phyloP scores from a whole-genome alignment of 1,140 invertebrate species.

The Drosophila saltans region DNA sequence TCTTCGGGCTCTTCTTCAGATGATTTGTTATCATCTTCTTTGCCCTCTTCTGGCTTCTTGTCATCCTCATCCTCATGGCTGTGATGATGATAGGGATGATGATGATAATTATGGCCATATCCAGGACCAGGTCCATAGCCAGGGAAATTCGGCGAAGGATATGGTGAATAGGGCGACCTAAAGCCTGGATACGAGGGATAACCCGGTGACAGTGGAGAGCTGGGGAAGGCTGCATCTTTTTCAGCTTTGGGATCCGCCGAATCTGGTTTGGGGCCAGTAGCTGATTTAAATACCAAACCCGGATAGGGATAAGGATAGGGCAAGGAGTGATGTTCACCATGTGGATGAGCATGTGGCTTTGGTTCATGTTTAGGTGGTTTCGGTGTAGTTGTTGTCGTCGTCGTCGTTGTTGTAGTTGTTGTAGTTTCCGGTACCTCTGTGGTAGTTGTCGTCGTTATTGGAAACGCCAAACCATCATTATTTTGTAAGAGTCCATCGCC shows the following conservation, averaged over 20 bases:
- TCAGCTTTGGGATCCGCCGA: background rate
- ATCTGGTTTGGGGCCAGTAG: background rate
- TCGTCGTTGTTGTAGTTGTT: conserved; percentile 35
- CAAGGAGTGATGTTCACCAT: background rate
- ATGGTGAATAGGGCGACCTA: conserved; percentile 40
- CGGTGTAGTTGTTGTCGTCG: conserved; percentile 38
- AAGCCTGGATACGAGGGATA: conserved; percentile 31
- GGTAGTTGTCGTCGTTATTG: conserved; percentile 44
- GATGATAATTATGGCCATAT: conserved; percentile 8
- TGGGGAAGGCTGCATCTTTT: background rate
- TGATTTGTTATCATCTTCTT: conserved; percentile 8
- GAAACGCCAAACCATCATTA: conserved; percentile 8
- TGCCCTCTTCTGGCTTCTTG: conserved; percentile 16
- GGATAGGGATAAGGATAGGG: conserved; percentile 25
- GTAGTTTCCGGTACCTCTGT: conserved; percentile 44
- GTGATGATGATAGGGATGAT: background rate
- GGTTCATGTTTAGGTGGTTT: conserved; percentile 35
- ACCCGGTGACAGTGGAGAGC: conserved; percentile 5
- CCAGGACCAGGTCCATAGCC: conserved; percentile 8
- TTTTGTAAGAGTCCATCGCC: conserved; percentile 33
- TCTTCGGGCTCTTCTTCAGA: conserved; percentile 25
- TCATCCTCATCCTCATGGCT: conserved; percentile 12
- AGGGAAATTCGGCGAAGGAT: background rate
- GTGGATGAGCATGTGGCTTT: conserved; percentile 12
- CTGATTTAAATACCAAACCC: background rate